A percentile compares a stretch with the other conserved stretches of the same genome.
Conservation (phyloP, 1,140 invertebrate genomes). For the Aphelenchoides fujianensis region DNA sequence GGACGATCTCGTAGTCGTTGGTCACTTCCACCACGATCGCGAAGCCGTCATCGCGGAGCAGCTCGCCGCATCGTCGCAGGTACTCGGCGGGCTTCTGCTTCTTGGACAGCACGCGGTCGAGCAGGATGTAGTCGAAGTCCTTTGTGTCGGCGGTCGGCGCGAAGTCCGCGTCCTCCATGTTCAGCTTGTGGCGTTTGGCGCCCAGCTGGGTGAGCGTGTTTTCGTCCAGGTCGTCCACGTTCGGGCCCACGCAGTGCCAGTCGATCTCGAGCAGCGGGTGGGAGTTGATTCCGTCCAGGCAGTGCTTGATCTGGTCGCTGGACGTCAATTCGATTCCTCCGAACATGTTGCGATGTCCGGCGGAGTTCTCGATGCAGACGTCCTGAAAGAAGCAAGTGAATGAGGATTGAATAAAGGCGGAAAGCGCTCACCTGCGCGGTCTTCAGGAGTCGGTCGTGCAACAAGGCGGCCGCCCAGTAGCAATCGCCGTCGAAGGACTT, state of each 20-base stretch:
- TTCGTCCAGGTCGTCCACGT: constrained; percentile 56
- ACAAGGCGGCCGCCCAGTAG: constrained; percentile 54
- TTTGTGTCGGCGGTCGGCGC: constrained; percentile 49
- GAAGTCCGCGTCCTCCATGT: constrained; percentile 44
- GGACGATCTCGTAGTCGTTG: constrained; percentile 55
- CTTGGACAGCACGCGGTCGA: constrained; percentile 58
- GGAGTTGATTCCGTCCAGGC: constrained; percentile 56
- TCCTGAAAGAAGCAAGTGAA: constrained; percentile 63
- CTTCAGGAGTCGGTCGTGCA: constrained; percentile 55
- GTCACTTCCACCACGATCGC: constrained; percentile 67
- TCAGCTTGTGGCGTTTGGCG: constrained; percentile 59
- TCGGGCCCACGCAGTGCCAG: constrained; percentile 62
- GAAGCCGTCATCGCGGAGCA: constrained; percentile 73
- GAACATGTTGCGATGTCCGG: constrained; percentile 69
- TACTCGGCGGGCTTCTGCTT: constrained; percentile 60
- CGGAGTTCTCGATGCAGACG: constrained; percentile 75
- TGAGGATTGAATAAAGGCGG: too few species aligned
- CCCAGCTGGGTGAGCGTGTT: constrained; percentile 57
- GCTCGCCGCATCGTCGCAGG: constrained; percentile 65
- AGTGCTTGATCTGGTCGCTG: constrained; percentile 52
- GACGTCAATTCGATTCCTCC: constrained; percentile 73
- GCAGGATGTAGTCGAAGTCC: constrained; percentile 56
- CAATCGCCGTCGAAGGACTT: constrained; percentile 55
- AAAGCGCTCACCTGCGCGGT: constrained; percentile 52
- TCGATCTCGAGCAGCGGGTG: constrained; percentile 64